Percentiles rank a stretch among this genome's conserved stretches.
Conservation (phyloP, 2,113 vertebrate species). For the Silurus glanis region DNA sequence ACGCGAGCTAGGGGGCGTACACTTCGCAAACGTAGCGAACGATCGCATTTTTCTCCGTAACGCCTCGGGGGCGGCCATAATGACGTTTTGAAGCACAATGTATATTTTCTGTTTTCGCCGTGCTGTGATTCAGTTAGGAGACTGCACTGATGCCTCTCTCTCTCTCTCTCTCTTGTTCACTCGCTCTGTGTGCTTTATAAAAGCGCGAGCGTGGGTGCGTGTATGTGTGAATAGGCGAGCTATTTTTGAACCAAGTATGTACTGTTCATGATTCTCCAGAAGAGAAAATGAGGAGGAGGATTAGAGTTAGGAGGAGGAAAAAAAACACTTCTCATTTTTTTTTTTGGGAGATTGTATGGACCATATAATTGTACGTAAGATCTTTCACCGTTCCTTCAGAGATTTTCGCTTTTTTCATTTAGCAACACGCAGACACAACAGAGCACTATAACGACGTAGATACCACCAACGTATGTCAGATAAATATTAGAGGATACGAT, state of each 20-base stretch:
- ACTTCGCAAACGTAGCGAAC: constrained; percentile 42
- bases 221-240: constrained; percentile 52
- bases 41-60: too few relatives aligned
- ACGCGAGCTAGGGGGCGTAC: constrained; percentile 62
- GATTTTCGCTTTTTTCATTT: too few relatives aligned
- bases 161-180: not conserved
- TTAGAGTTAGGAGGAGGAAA: not conserved
- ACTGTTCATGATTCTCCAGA: constrained; percentile 43
- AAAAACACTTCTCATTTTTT: not conserved
- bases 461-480: too few relatives aligned
- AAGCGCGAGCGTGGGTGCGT: constrained; percentile 38
- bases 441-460: too few relatives aligned
- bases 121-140: constrained; percentile 39
- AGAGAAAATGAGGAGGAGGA: constrained; percentile 35
- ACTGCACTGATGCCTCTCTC: not conserved
- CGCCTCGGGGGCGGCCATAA: not conserved
- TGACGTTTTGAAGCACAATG: constrained; percentile 71
- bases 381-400: too few relatives aligned
- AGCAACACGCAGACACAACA: too few relatives aligned
- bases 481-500: too few relatives aligned
- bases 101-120: constrained; percentile 58
- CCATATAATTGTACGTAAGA: too few relatives aligned
- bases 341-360: not conserved
- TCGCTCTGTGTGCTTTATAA: constrained; percentile 29
- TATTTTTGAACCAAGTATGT: constrained; percentile 47